Percentiles rank a stretch among this genome's conserved stretches.
Evolutionary conservation across 92 coral and sea anemone species (phyloP).

Genomic region (Phenganax marumi): DNA sequence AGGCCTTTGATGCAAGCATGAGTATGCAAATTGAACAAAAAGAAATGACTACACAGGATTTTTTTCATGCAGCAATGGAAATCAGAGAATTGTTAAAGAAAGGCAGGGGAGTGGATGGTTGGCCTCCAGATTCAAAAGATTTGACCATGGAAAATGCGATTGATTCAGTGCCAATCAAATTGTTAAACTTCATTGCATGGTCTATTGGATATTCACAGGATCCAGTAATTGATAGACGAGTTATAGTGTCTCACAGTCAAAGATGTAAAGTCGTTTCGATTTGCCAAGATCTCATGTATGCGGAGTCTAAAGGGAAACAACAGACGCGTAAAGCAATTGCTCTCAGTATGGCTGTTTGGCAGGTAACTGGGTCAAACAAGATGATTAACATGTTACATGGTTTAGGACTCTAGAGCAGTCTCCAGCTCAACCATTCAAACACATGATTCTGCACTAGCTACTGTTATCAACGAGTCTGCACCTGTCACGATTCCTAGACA

Average conservation of each 20-base stretch:
- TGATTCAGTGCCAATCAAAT: neutral
- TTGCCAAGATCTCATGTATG: neutral
- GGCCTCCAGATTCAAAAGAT: conserved; percentile 23
- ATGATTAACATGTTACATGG: conserved; percentile 2
- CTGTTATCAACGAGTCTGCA: neutral
- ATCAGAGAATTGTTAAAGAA: neutral
- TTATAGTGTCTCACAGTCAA: neutral
- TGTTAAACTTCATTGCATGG: conserved; percentile 2
- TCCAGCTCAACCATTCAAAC: neutral
- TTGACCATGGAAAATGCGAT: conserved; percentile 1
- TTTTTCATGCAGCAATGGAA: conserved; percentile 14
- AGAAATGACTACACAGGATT: neutral
- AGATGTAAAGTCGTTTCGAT: neutral
- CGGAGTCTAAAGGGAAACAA: neutral
- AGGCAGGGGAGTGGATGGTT: neutral
- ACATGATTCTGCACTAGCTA: conserved; percentile 1
- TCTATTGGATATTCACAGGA: neutral
- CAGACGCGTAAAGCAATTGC: neutral
- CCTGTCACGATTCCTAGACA: neutral
- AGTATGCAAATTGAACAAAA: neutral
- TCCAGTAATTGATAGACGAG: neutral
- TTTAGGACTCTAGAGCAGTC: neutral
- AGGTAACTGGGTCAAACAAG: neutral
- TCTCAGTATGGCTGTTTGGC: neutral
- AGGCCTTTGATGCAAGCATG: neutral